Evolutionary conservation across 2,888 invertebrate species (phyloP).

Genomic region (Drosophila nr. perissopoda): DNA sequence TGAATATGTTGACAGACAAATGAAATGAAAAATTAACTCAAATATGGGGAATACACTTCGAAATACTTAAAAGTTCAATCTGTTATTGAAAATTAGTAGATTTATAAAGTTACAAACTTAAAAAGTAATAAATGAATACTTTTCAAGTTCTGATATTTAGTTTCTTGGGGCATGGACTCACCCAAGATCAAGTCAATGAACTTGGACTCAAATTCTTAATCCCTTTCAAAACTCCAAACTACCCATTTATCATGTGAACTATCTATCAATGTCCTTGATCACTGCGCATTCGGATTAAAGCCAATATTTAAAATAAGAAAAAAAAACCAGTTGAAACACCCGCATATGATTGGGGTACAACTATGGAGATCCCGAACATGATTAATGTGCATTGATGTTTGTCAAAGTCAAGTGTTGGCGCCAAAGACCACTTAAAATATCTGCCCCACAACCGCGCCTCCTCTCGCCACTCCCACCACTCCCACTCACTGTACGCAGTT

Average conservation of each 20-base stretch:
- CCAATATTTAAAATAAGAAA: slow-evolving; percentile 15
- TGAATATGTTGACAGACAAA: not conserved
- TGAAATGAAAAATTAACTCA: not conserved
- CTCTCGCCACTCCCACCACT: not conserved
- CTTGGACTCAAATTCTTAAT: slow-evolving; percentile 24
- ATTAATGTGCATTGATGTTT: slow-evolving; percentile 70
- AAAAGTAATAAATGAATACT: not conserved
- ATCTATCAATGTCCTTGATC: slow-evolving; percentile 31
- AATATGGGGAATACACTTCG: not conserved
- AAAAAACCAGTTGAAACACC: slow-evolving; percentile 7
- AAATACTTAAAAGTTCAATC: not conserved
- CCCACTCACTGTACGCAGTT: slow-evolving; percentile 43
- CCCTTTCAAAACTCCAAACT: not conserved
- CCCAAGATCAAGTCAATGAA: slow-evolving; percentile 59
- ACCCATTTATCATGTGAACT: slow-evolving; percentile 5
- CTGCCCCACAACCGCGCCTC: not conserved
- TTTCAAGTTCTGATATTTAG: not conserved
- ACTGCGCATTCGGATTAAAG: not conserved
- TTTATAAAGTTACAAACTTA: not conserved
- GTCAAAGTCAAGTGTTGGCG: slow-evolving; percentile 82
- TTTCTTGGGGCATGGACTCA: not conserved
- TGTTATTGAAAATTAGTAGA: not conserved
- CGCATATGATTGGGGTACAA: slow-evolving; percentile 8
- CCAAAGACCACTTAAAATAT: slow-evolving; percentile 70
- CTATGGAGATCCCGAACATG: slow-evolving; percentile 34